Base-by-base conservation (phyloP, 2,888 invertebrate genomes). In the Tethea ocularis region DNA sequence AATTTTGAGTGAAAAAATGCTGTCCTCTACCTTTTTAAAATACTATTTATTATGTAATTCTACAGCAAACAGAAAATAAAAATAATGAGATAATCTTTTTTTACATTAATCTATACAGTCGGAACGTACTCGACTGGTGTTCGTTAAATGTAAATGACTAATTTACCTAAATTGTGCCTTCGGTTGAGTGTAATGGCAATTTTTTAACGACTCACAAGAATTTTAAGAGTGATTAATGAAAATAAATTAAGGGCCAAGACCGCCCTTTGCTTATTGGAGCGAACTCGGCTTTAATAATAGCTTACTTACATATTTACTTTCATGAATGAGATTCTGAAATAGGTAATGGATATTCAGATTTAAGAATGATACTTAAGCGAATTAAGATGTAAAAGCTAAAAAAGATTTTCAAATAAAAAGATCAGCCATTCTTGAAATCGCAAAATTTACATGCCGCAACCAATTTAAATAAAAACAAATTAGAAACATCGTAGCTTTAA, bases 141-240 rank as follows among this genome's bases (percentile, higher is more conserved):
- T 10, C 54, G 17, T 15, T 22, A 22, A 33, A 36, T 33, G 54
- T 17, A 53, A 41, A 60, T 57, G 22, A 57, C 52, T 57, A 46
- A 60, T 57, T 57, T 54, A n/a, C n/a, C n/a, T n/a, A 57, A 51
- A 54, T 57, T 56, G 53, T 41, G 55, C 51, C 54, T 41, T 33
- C 20, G 10, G 46, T 36, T 6, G 33, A 36, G 51, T 51, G 54
- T 52, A 23, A 11, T 8, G 56, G 20, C 17, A 54, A 58, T 56
- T 33, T 54, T 61, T 58, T 58, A 64, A 57, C 57, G 53, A 54
- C 53, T 33, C 57, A 20, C 13, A 59, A 64, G 53, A 55, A 57
- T 56, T 58, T 20, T 51, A 55, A 56, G 52, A 46, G 61, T 61
- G 60, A 61, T 61, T 60, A 59, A 62, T 59, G 56, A 59, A 57